Evolutionary conservation across 2,888 invertebrate genomes (phyloP), one percentile per base, ranked within the genome.

Genomic region (Phaedon cochleariae): DNA sequence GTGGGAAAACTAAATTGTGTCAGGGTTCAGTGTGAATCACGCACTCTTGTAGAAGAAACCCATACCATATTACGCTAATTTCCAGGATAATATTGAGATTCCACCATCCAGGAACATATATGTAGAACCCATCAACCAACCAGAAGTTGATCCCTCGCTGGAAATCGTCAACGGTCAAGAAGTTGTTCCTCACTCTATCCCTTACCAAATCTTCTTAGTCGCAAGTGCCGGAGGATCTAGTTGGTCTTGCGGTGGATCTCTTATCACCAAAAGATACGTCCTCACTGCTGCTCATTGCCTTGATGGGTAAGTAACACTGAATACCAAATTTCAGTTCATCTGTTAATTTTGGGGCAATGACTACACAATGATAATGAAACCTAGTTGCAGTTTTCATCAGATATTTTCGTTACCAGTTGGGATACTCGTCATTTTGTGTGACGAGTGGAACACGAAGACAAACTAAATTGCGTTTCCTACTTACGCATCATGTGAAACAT

Each of bases 261-360:
- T 73, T 1, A 69, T 73, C n/a, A 65, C 73, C 0, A 10, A 26
- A 48, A 68, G 37, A 9, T 64, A 46, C 41, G 72, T 72, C 3
- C 53, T 72, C 9, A 73, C 73, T n/a, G 71, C 71, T 12, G 73
- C 65, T 17, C 72, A 72, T 48, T 73, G 73, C 48, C 58, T 65
- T 37, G 54, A 62, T 18, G 66, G 61, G 71, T 71, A 64, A 55
- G 68, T 64, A 21, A 26, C 4, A 3, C 7, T 3, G 7, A 26
- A 26, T 26, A 26, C 4, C 3, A 5, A 26, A 26, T 26, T 7
- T 26, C 26, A 26, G 7, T 7, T 5, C 3, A 7, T n/a, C n/a
- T n/a, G n/a, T n/a, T n/a, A n/a, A n/a, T n/a, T n/a, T n/a, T n/a
- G n/a, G n/a, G n/a, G n/a, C n/a, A n/a, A n/a, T n/a, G n/a, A n/a